A percentile compares a stretch with the other conserved stretches of the same genome.
These are phyloP conservation scores for Dreissena polymorpha DNA, from an alignment of 1,140 invertebrate species.

Conservation along the genomic window DNA sequence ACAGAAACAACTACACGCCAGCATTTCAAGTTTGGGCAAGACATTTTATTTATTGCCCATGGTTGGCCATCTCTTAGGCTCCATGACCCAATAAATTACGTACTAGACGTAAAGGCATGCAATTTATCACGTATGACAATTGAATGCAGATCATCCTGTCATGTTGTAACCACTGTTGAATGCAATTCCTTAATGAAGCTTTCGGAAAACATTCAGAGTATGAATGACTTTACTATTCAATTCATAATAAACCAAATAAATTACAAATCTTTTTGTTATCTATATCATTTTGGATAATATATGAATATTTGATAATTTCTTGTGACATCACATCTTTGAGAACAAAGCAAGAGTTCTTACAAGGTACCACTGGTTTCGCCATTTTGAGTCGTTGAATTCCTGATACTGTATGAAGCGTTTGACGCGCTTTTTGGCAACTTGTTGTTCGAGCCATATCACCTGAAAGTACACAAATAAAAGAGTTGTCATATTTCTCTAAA, in stretches of 20 bases:
- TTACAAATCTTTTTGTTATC: too few species aligned
- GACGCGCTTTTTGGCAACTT: constrained; percentile 44
- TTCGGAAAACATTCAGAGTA: too few species aligned
- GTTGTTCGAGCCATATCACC: constrained; percentile 54
- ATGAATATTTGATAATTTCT: too few species aligned
- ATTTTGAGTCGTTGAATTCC: constrained; percentile 54
- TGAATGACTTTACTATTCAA: too few species aligned
- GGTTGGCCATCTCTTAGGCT: constrained; percentile 8
- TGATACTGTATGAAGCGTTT: constrained; percentile 35
- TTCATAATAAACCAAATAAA: too few species aligned
- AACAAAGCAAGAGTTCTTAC: constrained; percentile 18
- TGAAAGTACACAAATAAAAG: constrained; percentile 32
- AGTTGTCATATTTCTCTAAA: not conserved
- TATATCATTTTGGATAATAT: too few species aligned
- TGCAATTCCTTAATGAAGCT: too few species aligned
- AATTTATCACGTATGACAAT: constrained; percentile 34
- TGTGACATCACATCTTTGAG: too few species aligned
- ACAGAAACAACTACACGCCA: too few species aligned
- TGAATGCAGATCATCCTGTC: not conserved
- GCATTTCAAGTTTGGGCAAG: constrained; percentile 7
- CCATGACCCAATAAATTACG: constrained; percentile 2
- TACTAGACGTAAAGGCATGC: constrained; percentile 39
- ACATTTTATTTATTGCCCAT: constrained; percentile 45
- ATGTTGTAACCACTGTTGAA: too few species aligned
- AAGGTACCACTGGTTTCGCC: constrained; percentile 48